Evolutionary conservation across 2,113 vertebrate genomes (phyloP).

Genomic region (Rhipidura dahli): DNA sequence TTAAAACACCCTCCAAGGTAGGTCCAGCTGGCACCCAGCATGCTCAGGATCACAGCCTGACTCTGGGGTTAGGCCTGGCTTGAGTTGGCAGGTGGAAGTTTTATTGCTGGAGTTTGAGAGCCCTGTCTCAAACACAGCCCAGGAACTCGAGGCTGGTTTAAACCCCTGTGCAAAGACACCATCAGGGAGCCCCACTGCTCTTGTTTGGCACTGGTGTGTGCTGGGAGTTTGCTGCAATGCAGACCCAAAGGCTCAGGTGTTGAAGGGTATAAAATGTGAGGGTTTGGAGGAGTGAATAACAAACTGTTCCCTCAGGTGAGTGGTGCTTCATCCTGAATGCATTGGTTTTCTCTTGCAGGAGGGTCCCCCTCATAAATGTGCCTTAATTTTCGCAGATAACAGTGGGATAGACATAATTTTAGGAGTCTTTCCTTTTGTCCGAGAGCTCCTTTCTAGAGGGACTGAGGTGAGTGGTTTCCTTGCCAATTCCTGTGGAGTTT

Average conservation of each 20-base stretch:
- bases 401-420: conserved; percentile 99
- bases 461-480: conserved; percentile 83
- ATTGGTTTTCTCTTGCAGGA: conserved; percentile 92
- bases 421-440: conserved; percentile 97
- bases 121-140: neutral
- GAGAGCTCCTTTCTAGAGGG: conserved; percentile 94
- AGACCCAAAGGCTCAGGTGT: neutral
- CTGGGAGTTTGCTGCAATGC: neutral
- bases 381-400: conserved; percentile 99
- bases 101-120: neutral
- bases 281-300: neutral
- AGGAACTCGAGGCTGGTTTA: neutral
- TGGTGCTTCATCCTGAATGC: conserved; percentile 61
- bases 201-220: neutral
- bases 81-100: neutral
- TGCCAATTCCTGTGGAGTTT: neutral
- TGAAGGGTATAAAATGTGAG: neutral
- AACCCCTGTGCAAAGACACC: neutral
- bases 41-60: fast-evolving
- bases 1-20: neutral
- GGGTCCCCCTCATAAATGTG: conserved; percentile 98
- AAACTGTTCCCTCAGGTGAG: neutral
- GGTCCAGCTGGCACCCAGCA: neutral
- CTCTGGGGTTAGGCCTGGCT: neutral
- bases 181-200: neutral